Conservation (phyloP, 2,888 invertebrate species). For the Empis stercorea region DNA sequence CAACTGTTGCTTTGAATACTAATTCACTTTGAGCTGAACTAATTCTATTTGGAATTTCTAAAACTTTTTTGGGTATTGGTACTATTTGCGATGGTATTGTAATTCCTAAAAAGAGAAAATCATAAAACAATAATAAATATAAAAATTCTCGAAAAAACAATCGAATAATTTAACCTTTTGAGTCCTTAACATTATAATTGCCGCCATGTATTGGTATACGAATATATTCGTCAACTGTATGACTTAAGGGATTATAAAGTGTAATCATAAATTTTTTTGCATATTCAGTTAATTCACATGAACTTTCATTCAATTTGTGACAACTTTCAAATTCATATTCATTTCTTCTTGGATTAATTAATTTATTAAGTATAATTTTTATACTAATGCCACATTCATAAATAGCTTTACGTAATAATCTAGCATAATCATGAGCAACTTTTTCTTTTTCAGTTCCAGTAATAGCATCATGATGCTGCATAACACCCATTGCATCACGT, state of each 20-base stretch:
- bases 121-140: neutral
- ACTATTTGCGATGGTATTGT: constrained; percentile 48
- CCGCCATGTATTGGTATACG: constrained; percentile 46
- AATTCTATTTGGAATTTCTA: constrained; percentile 45
- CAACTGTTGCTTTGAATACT: constrained; percentile 47
- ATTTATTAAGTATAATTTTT: constrained; percentile 1
- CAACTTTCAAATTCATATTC: constrained; percentile 41
- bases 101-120: constrained; percentile 14
- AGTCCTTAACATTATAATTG: constrained; percentile 37
- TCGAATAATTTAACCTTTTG: neutral
- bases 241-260: constrained; percentile 50
- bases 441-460: constrained; percentile 79
- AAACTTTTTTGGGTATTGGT: constrained; percentile 44
- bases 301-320: constrained; percentile 59
- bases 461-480: constrained; percentile 85
- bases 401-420: constrained; percentile 56
- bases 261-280: constrained; percentile 50
- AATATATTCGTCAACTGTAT: constrained; percentile 43
- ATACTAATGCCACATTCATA: constrained; percentile 23
- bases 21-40: constrained; percentile 54
- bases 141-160: neutral
- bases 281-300: constrained; percentile 50
- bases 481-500: constrained; percentile 45
- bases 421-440: constrained; percentile 78
- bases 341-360: neutral